Evolutionary conservation across 2,888 invertebrate species (phyloP).

Genomic region (Pasiphila rectangulata): DNA sequence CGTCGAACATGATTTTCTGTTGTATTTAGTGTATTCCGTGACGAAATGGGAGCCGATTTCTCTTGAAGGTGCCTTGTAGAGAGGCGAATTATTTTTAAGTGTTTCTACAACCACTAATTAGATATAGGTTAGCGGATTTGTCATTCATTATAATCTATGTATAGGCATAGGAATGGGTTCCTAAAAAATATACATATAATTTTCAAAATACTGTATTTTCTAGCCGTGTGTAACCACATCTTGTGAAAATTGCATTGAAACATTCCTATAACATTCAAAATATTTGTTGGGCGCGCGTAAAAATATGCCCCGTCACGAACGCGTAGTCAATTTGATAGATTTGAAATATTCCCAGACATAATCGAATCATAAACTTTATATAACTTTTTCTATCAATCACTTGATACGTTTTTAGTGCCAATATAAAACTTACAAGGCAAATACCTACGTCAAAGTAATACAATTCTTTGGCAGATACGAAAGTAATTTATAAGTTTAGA

Average conservation of each 20-base stretch:
- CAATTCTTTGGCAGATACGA: background rate
- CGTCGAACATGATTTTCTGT: too few relatives aligned
- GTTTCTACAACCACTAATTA: too few relatives aligned
- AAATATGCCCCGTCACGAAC: conserved; percentile 25
- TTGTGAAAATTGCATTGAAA: conserved; percentile 41
- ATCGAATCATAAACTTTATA: conserved; percentile 19
- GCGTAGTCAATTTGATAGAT: conserved; percentile 14
- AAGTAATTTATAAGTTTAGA: background rate
- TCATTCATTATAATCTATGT: too few relatives aligned
- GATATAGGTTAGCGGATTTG: too few relatives aligned
- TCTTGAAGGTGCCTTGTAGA: too few relatives aligned
- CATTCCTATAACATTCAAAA: conserved; percentile 36
- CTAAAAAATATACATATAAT: background rate
- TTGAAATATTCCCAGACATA: conserved; percentile 18
- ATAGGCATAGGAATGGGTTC: too few relatives aligned
- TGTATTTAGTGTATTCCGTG: too few relatives aligned
- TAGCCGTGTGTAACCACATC: conserved; percentile 26
- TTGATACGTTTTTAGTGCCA: conserved; percentile 10
- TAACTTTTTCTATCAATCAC: conserved; percentile 24
- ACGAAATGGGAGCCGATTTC: too few relatives aligned
- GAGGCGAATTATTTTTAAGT: too few relatives aligned
- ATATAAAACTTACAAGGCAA: conserved; percentile 6
- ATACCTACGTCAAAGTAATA: conserved; percentile 1
- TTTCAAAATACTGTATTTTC: background rate
- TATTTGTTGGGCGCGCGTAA: conserved; percentile 31